phyloP scores from a whole-genome alignment of 2,888 invertebrate species.

The Trilocha varians region DNA sequence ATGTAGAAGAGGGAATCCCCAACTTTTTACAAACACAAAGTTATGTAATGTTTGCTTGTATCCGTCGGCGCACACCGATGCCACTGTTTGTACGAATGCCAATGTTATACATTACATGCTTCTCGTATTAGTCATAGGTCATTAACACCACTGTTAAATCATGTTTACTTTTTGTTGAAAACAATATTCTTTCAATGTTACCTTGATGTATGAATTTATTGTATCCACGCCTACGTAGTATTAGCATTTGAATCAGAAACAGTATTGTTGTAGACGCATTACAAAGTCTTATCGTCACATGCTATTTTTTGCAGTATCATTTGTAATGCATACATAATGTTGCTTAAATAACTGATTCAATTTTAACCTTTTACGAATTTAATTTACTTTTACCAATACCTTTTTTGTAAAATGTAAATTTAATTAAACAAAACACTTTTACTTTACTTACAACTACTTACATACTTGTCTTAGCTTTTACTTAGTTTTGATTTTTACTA shows the following conservation, averaged over 20 bases:
- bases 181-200: slow-evolving; percentile 32
- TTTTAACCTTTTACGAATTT: too few relatives aligned
- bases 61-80: slow-evolving; percentile 54
- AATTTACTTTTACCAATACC: too few relatives aligned
- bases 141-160: slow-evolving; percentile 58
- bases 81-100: slow-evolving; percentile 65
- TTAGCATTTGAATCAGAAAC: neutral
- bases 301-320: too few relatives aligned
- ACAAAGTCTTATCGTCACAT: neutral
- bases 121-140: slow-evolving; percentile 65
- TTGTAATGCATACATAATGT: too few relatives aligned
- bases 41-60: slow-evolving; percentile 72
- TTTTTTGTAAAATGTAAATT: too few relatives aligned
- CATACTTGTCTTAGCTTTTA: too few relatives aligned
- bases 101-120: slow-evolving; percentile 64
- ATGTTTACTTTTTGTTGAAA: slow-evolving; percentile 50
- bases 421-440: too few relatives aligned
- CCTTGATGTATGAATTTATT: slow-evolving; percentile 29
- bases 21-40: slow-evolving; percentile 74
- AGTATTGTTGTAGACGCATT: neutral
- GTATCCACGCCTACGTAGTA: too few relatives aligned
- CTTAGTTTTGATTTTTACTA: too few relatives aligned
- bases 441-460: too few relatives aligned
- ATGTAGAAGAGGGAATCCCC: slow-evolving; percentile 72
- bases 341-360: too few relatives aligned